These are phyloP conservation scores for Festucalex cinctus DNA, from an alignment of 2,113 vertebrate species.

Conservation along the genomic window DNA sequence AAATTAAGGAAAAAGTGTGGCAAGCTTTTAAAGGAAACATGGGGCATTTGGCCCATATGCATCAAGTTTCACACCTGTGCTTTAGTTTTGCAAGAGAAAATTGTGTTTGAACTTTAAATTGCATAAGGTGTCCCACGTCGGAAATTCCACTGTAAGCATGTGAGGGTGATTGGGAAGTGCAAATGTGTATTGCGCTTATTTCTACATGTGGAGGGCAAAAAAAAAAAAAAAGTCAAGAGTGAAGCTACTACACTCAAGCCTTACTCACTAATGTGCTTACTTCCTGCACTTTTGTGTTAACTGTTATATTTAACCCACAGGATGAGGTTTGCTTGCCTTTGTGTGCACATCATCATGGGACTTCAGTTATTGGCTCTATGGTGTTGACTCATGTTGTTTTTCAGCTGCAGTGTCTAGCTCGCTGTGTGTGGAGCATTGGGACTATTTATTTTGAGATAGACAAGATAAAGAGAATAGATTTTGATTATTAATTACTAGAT, in stretches of 20 bases:
- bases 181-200: background rate
- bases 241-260: background rate
- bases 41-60: too few species aligned
- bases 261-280: constrained; percentile 35
- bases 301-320: constrained; percentile 52
- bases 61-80: background rate
- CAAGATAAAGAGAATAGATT: background rate
- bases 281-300: constrained; percentile 47
- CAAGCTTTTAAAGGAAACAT: too few species aligned
- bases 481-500: background rate
- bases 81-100: background rate
- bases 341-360: constrained; percentile 37
- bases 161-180: background rate
- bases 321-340: constrained; percentile 39
- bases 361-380: constrained; percentile 21
- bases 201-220: background rate
- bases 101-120: background rate
- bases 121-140: background rate
- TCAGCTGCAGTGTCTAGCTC: constrained; percentile 8
- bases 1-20: too few species aligned
- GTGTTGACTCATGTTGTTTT: constrained; percentile 43
- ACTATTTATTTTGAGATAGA: too few species aligned
- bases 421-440: background rate
- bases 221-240: background rate
- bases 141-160: background rate